Evolutionary conservation across 1,140 invertebrate species (phyloP).

Genomic region (Brachionus plicatilis): DNA sequence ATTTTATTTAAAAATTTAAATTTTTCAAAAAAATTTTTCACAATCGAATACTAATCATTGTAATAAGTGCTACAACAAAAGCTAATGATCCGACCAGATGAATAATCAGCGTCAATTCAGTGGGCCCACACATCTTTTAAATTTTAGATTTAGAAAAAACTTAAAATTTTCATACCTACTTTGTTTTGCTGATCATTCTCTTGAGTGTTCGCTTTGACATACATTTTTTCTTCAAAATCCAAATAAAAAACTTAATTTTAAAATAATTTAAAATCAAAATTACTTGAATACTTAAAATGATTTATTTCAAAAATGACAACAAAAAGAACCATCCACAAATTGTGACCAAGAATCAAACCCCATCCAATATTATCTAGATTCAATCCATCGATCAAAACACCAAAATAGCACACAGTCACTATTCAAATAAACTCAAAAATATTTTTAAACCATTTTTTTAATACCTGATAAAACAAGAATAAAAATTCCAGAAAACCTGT

Average conservation of each 20-base stretch:
- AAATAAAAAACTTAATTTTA: neutral
- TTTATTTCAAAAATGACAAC: neutral
- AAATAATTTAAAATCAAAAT: neutral
- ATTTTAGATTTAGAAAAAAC: too few species aligned
- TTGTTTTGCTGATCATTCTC: neutral
- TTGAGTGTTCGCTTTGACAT: neutral
- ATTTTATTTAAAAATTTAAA: neutral
- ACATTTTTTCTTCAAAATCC: neutral
- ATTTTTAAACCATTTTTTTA: neutral
- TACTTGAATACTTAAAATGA: neutral
- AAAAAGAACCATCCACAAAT: conserved; percentile 7
- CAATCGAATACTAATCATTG: neutral
- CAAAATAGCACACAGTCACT: neutral
- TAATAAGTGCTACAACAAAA: neutral
- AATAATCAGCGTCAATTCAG: neutral
- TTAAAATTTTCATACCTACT: neutral
- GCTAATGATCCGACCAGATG: conserved; percentile 19
- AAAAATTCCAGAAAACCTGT: neutral
- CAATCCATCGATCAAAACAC: neutral
- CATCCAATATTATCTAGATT: neutral
- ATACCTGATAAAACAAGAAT: neutral
- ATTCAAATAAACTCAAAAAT: neutral
- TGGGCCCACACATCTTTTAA: neutral
- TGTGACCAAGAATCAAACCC: neutral
- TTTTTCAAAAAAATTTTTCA: neutral